Evolutionary conservation across 2,113 vertebrate genomes (phyloP).

Genomic region (Proteles cristata): DNA sequence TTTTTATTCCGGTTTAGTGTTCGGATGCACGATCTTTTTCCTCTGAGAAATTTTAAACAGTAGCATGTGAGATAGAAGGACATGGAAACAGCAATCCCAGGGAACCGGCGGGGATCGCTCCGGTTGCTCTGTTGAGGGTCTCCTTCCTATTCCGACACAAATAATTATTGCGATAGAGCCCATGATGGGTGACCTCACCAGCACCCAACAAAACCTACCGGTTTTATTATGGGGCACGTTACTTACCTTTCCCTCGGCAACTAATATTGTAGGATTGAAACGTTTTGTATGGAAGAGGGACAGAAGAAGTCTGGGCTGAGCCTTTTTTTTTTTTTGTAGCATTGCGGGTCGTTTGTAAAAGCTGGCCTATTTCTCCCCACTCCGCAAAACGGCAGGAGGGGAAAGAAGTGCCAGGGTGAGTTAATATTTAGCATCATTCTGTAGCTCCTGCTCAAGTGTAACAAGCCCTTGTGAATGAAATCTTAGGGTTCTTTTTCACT

Average conservation of each 20-base stretch:
- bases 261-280: background rate
- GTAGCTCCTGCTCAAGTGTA: conserved; percentile 49
- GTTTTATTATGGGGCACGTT: background rate
- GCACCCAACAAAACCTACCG: background rate
- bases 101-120: conserved; percentile 34
- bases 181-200: background rate
- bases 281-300: conserved; percentile 17
- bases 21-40: conserved; percentile 69
- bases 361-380: conserved; percentile 22
- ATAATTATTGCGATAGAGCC: background rate
- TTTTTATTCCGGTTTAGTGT: conserved; percentile 71
- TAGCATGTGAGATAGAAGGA: conserved; percentile 66
- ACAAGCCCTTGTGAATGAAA: conserved; percentile 66
- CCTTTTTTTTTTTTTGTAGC: conserved; percentile 62
- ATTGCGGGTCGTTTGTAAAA: conserved; percentile 70
- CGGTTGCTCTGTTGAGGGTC: background rate
- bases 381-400: background rate
- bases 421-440: conserved; percentile 66
- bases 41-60: conserved; percentile 62
- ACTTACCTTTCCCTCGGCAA: background rate
- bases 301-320: background rate
- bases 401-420: conserved; percentile 17
- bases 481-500: conserved; percentile 67
- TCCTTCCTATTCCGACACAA: background rate
- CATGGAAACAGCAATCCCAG: conserved; percentile 55